Conservation (phyloP, 2,113 vertebrate species). For the Lipophrys pholis region DNA sequence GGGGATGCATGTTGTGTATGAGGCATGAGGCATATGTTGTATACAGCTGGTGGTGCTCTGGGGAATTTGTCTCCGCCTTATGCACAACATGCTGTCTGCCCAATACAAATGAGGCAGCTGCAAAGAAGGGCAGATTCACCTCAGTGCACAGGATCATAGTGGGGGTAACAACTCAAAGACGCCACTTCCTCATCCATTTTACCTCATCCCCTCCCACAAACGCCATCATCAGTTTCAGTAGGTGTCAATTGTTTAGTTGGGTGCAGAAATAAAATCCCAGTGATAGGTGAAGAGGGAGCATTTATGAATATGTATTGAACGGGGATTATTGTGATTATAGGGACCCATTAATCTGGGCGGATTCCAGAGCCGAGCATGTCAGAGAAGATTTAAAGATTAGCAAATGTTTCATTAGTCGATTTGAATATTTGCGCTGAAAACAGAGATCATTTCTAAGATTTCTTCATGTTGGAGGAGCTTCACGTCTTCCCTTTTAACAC, state of each 20-base stretch:
- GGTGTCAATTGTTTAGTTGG: constrained; percentile 22
- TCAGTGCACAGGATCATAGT: constrained; percentile 31
- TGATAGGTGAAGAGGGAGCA: constrained; percentile 13
- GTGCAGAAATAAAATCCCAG: constrained; percentile 2
- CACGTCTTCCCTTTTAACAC: constrained; percentile 5
- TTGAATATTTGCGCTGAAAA: constrained; percentile 45
- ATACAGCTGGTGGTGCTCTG: constrained; percentile 68
- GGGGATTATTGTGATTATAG: constrained; percentile 31
- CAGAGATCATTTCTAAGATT: constrained; percentile 9
- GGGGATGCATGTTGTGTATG: constrained; percentile 13
- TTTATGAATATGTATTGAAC: constrained; percentile 44
- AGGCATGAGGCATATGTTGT: constrained; percentile 55
- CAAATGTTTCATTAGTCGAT: constrained; percentile 37
- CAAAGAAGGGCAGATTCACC: constrained; percentile 44
- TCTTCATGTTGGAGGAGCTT: constrained; percentile 35
- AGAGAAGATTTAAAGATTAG: constrained; percentile 56
- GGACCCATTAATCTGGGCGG: constrained; percentile 17
- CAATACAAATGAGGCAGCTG: constrained; percentile 72
- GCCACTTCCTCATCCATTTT: constrained; percentile 18
- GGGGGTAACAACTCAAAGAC: constrained; percentile 30
- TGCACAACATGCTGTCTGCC: constrained; percentile 59
- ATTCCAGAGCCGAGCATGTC: constrained; percentile 20
- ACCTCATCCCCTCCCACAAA: background rate
- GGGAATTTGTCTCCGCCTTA: constrained; percentile 57
- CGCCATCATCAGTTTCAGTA: background rate